Conservation (phyloP, 2,888 invertebrate species). For the Ophraella communa region DNA sequence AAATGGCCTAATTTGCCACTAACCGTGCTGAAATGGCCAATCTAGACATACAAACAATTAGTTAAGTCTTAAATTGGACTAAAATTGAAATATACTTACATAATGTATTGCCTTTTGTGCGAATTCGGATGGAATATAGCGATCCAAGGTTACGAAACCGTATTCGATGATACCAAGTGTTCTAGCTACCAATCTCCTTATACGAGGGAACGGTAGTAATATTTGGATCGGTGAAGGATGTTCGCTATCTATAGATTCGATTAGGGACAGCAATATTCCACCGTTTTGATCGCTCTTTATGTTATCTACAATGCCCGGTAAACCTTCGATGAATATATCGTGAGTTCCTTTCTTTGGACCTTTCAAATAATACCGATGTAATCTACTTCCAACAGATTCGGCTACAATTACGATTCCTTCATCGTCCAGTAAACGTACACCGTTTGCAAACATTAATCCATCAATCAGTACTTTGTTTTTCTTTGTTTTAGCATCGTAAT, state of each 20-base stretch:
- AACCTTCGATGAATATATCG: constrained; percentile 81
- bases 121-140: constrained; percentile 70
- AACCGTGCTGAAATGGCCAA: constrained; percentile 69
- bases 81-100: constrained; percentile 58
- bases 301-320: constrained; percentile 79
- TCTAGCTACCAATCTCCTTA: constrained; percentile 71
- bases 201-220: constrained; percentile 67
- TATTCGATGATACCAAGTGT: constrained; percentile 67
- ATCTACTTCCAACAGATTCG: constrained; percentile 71
- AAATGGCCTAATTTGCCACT: constrained; percentile 54
- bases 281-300: constrained; percentile 62
- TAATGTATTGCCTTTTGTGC: constrained; percentile 68
- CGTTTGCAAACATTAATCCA: constrained; percentile 87
- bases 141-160: constrained; percentile 69
- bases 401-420: constrained; percentile 81
- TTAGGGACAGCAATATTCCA: constrained; percentile 71
- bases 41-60: constrained; percentile 57
- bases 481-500: constrained; percentile 80
- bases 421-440: constrained; percentile 80
- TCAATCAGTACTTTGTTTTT: constrained; percentile 77
- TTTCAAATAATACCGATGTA: constrained; percentile 79
- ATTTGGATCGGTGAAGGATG: constrained; percentile 65
- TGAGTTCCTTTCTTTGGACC: constrained; percentile 76
- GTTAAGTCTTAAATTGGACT: neutral
- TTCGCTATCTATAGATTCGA: constrained; percentile 63